Base-by-base conservation (phyloP, 2,113 vertebrate genomes). In the Notothenia rossii region DNA sequence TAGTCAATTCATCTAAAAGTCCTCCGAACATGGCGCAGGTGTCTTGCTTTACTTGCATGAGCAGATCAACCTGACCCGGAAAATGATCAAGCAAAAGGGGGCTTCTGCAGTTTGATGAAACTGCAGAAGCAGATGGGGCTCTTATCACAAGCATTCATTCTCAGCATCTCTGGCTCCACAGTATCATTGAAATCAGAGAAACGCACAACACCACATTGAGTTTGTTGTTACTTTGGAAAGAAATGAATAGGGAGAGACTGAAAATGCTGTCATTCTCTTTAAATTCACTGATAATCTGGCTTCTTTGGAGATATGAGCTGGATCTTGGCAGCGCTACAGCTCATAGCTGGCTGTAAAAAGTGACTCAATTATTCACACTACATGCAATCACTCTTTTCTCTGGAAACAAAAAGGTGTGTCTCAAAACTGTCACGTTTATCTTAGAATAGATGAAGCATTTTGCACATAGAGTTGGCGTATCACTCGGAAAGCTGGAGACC, bases 401-500 rank as follows among this genome's bases (percentile, higher is more conserved):
- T 29, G 55, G 49, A 64, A 25, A 17, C 15, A 29, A 12, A 22
- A 63, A 45, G 13, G 59, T 17, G 7, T 15, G 62, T 17, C 6
- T 50, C 3, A 6, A 15, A 48, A 51, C 50, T 79, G 71, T 61
- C 71, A 67, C 15, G 54, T 60, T 63, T 15, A 15, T 69, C 50
- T 46, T 11, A 51, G 53, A 53, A 66, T 25, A 49, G 51, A 72
- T 3, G 20, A 36, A 14, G 2, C 5, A 22, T 65, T 67, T 77
- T 66, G 18, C 20, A 66, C 18, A 65, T 3, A 5, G 50, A 68
- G 64, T 3, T n/a, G 33, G 2, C 5, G 13, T 45, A 55, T 49
- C 14, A 25, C 17, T 67, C 8, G 3, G 40, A 45, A 17, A 58
- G 13, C 25, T 7, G 11, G 54, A 75, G 72, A 69, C 13, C 25